Base-by-base conservation (phyloP, 2,113 vertebrate genomes). In the Piprites chloris region DNA sequence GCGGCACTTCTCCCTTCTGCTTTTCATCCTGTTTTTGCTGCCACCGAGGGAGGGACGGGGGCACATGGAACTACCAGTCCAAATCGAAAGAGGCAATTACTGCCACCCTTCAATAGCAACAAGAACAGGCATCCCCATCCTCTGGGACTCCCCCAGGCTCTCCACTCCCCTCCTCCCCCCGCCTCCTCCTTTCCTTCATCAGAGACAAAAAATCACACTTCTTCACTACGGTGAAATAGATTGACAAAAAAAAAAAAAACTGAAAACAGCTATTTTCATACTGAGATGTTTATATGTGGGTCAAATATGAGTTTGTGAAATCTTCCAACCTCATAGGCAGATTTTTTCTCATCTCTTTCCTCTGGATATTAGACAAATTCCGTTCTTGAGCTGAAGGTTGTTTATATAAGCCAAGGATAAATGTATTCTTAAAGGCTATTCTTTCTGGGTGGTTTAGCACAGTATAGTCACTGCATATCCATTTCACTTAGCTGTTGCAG, bases 381-480 rank as follows among this genome's bases (percentile, higher is more conserved):
- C 6, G 2, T 61, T 87, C 46, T 46, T 71, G 69, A 87, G 74
- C 49, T 94, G 87, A 89, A 94, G 53, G 81, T 65, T 91, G 53
- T 82, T 96, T 89, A 69, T 46, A 28, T 69, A 89, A 93, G n/a
- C 56, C 59, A 44, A 72, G 73, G 74, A 72, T 35, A 93, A 87
- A 73, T 24, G 21, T 50, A 35, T 72, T 79, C 32, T 75, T 69
- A 68, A 85, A 82, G 80, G n/a, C 41, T 87, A 37, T 59, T 82
- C 58, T 82, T 94, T 90, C 68, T 84, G 83, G 55, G 46, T 88
- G 46, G 59, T 66, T 94, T 92, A 92, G 85, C 91, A 87, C 69
- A 87, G 72, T 32, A 49, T 3, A 76, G 61, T 35, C 10, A 37
- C n/a, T 53, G 41, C 72, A 76, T 42, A 94, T 46, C 49, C 41